These are phyloP conservation scores for Acyrthosiphon pisum DNA, from an alignment of 1,140 invertebrate species.

Conservation along the genomic window DNA sequence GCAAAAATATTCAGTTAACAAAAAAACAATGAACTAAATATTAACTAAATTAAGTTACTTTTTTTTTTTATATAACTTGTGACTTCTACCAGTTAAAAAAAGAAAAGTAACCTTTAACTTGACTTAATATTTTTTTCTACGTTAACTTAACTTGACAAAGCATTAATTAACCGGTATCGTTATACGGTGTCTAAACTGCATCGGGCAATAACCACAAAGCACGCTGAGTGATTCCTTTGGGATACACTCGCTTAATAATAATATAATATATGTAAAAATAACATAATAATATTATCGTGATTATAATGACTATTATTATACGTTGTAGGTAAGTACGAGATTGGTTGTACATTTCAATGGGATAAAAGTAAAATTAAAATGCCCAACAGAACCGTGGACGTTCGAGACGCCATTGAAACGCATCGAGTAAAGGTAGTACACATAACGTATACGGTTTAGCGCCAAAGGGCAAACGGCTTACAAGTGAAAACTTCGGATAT, in stretches of 20 bases:
- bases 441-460: background rate
- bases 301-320: background rate
- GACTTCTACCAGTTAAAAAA: no score
- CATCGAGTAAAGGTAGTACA: background rate
- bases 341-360: conserved; percentile 14
- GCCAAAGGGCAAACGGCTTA: conserved; percentile 5
- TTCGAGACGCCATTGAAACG: background rate
- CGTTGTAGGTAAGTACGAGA: conserved; percentile 8
- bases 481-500: background rate
- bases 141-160: no score
- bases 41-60: no score
- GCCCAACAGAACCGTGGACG: background rate
- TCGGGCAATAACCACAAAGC: no score
- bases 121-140: no score
- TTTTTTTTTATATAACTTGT: no score
- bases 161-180: no score
- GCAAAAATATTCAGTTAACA: background rate
- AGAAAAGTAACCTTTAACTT: no score
- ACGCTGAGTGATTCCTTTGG: no score
- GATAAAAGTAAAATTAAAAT: conserved; percentile 13
- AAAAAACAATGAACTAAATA: background rate
- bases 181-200: no score
- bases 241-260: no score
- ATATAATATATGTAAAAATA: background rate
- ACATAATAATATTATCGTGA: background rate